A percentile compares a stretch with the other conserved stretches of the same genome.
Evolutionary conservation across 2,113 vertebrate species (phyloP).

Genomic region (Salvator merianae): DNA sequence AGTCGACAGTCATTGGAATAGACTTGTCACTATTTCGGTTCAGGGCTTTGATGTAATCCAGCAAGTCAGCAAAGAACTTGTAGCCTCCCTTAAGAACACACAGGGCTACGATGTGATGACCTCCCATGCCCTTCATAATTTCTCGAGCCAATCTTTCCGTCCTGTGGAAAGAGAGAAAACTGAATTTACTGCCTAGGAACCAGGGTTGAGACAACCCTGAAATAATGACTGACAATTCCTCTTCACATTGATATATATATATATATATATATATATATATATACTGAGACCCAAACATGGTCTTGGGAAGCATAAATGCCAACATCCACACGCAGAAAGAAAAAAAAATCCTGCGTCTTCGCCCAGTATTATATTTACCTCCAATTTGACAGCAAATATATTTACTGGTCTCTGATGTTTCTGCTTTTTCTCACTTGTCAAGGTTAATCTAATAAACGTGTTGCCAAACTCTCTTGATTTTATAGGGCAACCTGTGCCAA

Average conservation of each 20-base stretch:
- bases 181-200: not conserved
- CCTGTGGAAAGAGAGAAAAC: constrained; percentile 70
- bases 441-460: constrained; percentile 48
- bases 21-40: constrained; percentile 97
- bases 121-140: constrained; percentile 98
- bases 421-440: constrained; percentile 41
- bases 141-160: constrained; percentile 95
- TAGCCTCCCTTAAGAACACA: constrained; percentile 98
- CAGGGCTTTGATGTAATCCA: constrained; percentile 98
- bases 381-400: constrained; percentile 5
- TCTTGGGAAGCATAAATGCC: constrained; percentile 6
- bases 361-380: constrained; percentile 24
- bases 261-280: too few species aligned
- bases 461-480: constrained; percentile 41
- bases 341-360: not conserved
- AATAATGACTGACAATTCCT: too few species aligned
- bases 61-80: constrained; percentile 97
- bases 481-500: not conserved
- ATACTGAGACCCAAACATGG: not conserved
- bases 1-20: constrained; percentile 99
- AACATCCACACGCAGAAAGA: not conserved
- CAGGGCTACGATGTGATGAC: constrained; percentile 95
- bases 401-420: constrained; percentile 15
- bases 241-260: too few species aligned
- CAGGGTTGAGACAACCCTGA: too few species aligned